Base-by-base conservation (phyloP, 2,888 invertebrate species). In the Nomada lathburiana region DNA sequence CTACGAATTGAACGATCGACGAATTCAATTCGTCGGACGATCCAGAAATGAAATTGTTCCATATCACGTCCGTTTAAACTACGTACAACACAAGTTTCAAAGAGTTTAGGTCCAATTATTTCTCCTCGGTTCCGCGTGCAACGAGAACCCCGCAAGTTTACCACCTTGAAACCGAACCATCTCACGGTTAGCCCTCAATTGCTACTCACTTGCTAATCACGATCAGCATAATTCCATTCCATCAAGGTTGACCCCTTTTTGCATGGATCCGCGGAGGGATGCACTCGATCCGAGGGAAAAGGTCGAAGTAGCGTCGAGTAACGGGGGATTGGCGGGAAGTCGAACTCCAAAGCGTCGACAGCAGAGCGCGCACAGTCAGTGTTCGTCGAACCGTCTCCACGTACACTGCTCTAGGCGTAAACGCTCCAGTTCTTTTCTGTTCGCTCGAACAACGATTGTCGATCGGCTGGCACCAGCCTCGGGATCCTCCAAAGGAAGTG, bases 311-410 rank as follows among this genome's bases (percentile, higher is more conserved):
- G 76, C 79, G 84, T 85, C 79, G 86, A 85, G 86, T 77, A 79
- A 80, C 76, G 80, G 84, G 80, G 86, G 88, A 86, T 89, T 88
- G 90, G 90, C 89, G 91, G 91, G 89, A 89, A 89, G 87, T 76
- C 87, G 81, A 88, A 85, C 86, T 83, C 82, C 59, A 76, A 72
- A 80, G 85, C 84, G 83, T 77, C 87, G 83, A 85, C 88, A 84
- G 86, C 82, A 82, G 85, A 85, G 90, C 88, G 88, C 89, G 86
- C 83, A 85, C 86, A 88, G 91, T 88, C 91, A 91, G 91, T 91
- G 85, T 82, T 89, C 88, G 86, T 80, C 90, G 86, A 91, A 87
- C 91, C 91, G 90, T 86, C 90, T 87, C 84, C 88, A 87, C 89
- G 91, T 85, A 86, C 87, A 86, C 87, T 86, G 55, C 77, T 77